A percentile compares a stretch with the other conserved stretches of the same genome.
These are phyloP conservation scores for Heteromurus nitidus DNA, from an alignment of 2,888 invertebrate species.

Conservation along the genomic window DNA sequence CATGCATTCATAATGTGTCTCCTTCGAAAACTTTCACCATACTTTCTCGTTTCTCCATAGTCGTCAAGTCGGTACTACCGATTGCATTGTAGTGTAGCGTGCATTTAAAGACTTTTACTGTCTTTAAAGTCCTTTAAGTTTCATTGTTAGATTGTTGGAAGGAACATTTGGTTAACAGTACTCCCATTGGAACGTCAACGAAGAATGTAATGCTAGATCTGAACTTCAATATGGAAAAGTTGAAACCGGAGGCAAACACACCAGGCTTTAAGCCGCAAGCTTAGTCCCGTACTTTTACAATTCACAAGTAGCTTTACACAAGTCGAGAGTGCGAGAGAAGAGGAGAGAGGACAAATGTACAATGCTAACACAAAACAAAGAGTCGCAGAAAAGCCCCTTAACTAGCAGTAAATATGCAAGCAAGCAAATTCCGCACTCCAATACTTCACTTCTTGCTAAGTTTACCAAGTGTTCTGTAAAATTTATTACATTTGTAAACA, in stretches of 20 bases:
- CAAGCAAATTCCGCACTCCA: constrained; percentile 19
- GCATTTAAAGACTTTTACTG: too few species aligned
- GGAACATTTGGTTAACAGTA: too few species aligned
- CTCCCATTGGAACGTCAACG: too few species aligned
- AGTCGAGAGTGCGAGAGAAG: background rate
- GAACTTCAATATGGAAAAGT: background rate
- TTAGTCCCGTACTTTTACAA: constrained; percentile 4
- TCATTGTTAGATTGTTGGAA: too few species aligned
- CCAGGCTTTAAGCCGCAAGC: background rate
- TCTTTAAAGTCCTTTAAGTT: too few species aligned
- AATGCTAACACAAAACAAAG: background rate
- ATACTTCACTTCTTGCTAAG: constrained; percentile 11
- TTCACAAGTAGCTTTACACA: constrained; percentile 1
- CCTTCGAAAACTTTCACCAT: too few species aligned
- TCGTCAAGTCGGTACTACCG: too few species aligned
- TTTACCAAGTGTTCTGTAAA: constrained; percentile 24
- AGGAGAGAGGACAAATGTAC: constrained; percentile 4
- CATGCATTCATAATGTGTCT: too few species aligned
- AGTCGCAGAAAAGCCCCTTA: constrained; percentile 24
- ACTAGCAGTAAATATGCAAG: constrained; percentile 35
- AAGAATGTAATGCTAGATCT: too few species aligned
- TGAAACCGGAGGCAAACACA: background rate
- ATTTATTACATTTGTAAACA: constrained; percentile 41
- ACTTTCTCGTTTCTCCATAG: too few species aligned
- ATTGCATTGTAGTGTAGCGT: too few species aligned